phyloP scores from a whole-genome alignment of 2,113 vertebrate species.

The Calidris pugnax region DNA sequence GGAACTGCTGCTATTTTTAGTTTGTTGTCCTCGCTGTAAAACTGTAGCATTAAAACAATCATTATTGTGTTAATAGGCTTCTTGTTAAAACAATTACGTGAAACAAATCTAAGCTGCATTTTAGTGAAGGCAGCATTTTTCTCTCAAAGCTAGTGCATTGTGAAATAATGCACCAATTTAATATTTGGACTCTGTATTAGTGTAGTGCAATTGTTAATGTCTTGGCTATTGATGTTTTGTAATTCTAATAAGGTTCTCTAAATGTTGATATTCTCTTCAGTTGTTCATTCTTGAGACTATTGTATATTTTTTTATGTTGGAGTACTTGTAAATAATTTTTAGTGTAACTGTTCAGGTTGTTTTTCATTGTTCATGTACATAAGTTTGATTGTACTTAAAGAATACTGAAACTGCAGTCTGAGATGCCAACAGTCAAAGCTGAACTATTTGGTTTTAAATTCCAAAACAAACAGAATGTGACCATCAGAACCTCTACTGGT shows the following conservation, averaged over 20 bases:
- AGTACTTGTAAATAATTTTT: constrained; percentile 74
- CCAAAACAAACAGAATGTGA: constrained; percentile 52
- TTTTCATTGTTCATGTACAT: constrained; percentile 69
- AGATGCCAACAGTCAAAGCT: constrained; percentile 63
- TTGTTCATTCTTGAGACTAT: constrained; percentile 57
- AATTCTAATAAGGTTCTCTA: constrained; percentile 66
- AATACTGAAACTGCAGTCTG: constrained; percentile 55
- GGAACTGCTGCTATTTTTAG: constrained; percentile 93
- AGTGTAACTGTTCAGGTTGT: constrained; percentile 67
- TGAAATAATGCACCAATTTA: constrained; percentile 72
- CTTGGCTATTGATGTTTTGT: constrained; percentile 69
- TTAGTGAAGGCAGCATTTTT: constrained; percentile 71
- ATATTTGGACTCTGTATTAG: constrained; percentile 75
- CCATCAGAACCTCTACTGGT: constrained; percentile 28
- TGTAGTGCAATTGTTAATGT: constrained; percentile 76
- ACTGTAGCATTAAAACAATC: constrained; percentile 97
- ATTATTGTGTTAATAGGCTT: constrained; percentile 81
- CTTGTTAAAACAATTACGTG: constrained; percentile 77
- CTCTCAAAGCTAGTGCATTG: constrained; percentile 81
- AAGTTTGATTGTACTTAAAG: constrained; percentile 68
- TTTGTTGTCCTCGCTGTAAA: constrained; percentile 83
- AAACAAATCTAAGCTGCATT: constrained; percentile 72
- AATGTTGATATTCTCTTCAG: constrained; percentile 45
- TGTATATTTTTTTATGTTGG: constrained; percentile 34
- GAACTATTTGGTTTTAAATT: constrained; percentile 47